These are phyloP conservation scores for Palythoa caribaeorum DNA, from an alignment of 92 coral and sea anemone species.

Conservation along the genomic window DNA sequence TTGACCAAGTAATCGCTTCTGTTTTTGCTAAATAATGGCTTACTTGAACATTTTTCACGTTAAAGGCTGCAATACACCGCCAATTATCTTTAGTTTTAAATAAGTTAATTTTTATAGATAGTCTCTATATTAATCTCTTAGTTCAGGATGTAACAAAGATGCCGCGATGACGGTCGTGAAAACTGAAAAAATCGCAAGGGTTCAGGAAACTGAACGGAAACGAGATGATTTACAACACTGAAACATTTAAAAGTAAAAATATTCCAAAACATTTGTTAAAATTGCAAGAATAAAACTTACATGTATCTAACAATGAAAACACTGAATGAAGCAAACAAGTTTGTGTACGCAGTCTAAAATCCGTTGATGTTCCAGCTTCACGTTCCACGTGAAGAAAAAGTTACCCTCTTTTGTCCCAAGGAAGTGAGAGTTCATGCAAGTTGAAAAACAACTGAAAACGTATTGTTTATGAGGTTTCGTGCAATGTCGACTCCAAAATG, in stretches of 20 bases:
- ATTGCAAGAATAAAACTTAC: conserved; percentile 28
- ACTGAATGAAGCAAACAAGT: neutral
- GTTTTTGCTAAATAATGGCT: neutral
- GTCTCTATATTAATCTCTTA: neutral
- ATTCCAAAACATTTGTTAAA: conserved; percentile 29
- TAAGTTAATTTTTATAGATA: neutral
- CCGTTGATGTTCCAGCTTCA: neutral
- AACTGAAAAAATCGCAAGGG: neutral
- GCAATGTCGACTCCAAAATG: no score
- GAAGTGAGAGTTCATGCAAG: no score
- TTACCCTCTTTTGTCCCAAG: no score
- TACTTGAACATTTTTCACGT: neutral
- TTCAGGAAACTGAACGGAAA: neutral
- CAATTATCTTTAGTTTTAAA: neutral
- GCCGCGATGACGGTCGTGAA: neutral
- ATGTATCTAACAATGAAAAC: neutral
- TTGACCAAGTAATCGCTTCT: neutral
- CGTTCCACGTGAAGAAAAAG: no score
- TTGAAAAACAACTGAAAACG: no score
- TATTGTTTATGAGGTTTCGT: no score
- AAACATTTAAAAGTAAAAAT: conserved; percentile 14
- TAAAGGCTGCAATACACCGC: neutral
- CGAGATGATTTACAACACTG: neutral
- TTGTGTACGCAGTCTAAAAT: no score
- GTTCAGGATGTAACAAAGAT: neutral